Evolutionary conservation across 2,888 invertebrate genomes (phyloP).

Genomic region (Mechanitis mazaeus): DNA sequence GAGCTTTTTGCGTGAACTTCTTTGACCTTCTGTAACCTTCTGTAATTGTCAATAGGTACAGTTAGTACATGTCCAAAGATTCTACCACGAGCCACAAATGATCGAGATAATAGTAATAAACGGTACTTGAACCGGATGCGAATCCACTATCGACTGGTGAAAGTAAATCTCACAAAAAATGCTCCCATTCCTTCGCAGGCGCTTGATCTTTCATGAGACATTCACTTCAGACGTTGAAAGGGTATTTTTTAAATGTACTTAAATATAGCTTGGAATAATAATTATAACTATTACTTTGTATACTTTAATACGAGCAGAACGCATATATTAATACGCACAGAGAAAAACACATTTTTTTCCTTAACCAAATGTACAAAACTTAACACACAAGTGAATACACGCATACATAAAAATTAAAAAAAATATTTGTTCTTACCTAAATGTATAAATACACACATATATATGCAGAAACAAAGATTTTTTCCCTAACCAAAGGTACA

Average conservation of each 20-base stretch:
- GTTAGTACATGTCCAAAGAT: constrained; percentile 34
- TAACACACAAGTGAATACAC: no score
- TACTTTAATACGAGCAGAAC: no score
- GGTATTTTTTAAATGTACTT: constrained; percentile 11
- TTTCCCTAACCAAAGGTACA: no score
- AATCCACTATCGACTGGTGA: constrained; percentile 69
- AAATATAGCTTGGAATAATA: no score
- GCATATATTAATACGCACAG: no score
- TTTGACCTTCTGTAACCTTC: constrained; percentile 10
- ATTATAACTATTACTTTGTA: no score
- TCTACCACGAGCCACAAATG: constrained; percentile 8
- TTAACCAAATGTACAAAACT: no score
- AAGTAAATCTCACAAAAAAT: constrained; percentile 75
- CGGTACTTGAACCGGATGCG: constrained; percentile 70
- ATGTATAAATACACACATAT: no score
- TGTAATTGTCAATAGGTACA: constrained; percentile 6
- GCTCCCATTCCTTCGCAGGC: constrained; percentile 66
- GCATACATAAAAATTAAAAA: no score
- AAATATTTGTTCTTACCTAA: no score
- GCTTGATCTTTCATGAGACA: constrained; percentile 71
- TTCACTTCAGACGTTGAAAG: constrained; percentile 53
- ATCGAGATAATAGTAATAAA: constrained; percentile 54
- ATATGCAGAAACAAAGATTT: no score
- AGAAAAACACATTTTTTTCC: no score
- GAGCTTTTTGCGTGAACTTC: constrained; percentile 6